Percentiles rank a stretch among this genome's conserved stretches.
These are phyloP conservation scores for Callospermophilus lateralis DNA, from an alignment of 2,113 vertebrate genomes.

Conservation along the genomic window DNA sequence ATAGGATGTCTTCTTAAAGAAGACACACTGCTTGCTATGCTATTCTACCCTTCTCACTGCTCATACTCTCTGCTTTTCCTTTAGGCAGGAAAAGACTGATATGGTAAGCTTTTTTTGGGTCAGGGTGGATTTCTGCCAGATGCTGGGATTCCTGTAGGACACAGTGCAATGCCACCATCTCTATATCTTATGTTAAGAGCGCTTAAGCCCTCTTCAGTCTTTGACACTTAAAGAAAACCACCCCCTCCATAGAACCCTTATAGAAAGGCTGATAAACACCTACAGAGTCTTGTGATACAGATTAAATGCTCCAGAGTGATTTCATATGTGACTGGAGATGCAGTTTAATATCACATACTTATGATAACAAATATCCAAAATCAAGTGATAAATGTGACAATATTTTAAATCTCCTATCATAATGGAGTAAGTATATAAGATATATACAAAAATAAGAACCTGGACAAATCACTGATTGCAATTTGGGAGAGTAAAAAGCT, in stretches of 20 bases:
- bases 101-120: background rate
- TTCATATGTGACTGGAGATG: background rate
- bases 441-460: constrained; percentile 23
- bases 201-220: background rate
- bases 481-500: background rate
- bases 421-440: background rate
- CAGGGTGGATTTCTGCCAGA: background rate
- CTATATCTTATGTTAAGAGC: background rate
- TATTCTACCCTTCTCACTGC: background rate
- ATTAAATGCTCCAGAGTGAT: background rate
- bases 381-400: background rate
- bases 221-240: background rate
- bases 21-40: background rate
- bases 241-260: background rate
- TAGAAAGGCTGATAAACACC: background rate
- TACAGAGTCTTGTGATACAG: background rate
- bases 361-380: background rate
- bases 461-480: constrained; percentile 6
- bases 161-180: background rate
- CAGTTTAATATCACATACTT: background rate
- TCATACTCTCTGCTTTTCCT: background rate
- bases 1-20: background rate
- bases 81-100: background rate
- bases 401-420: background rate
- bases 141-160: background rate